Percentiles rank a stretch among this genome's conserved stretches.
Conservation (phyloP, 2,113 vertebrate genomes). For the Arenaria interpres region DNA sequence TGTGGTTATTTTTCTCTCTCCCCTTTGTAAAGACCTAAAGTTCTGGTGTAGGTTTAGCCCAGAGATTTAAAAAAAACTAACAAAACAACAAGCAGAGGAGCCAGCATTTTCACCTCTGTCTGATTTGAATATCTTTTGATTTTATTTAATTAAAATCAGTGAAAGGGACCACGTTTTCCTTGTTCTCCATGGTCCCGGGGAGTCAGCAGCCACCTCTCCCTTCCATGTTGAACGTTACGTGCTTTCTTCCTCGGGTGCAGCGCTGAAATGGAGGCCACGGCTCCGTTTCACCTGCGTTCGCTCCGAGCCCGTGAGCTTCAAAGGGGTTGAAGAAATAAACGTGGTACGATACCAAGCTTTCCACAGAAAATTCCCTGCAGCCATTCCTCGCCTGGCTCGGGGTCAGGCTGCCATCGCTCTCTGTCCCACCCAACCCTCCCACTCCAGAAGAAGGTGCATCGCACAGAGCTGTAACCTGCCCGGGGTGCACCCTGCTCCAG, state of each 20-base stretch:
- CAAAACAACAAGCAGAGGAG: background rate
- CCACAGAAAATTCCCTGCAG: constrained; percentile 3
- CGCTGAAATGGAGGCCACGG: background rate
- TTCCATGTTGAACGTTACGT: rapidly evolving
- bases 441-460: background rate
- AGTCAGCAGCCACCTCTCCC: constrained; percentile 25
- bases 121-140: background rate
- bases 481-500: background rate
- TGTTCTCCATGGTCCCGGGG: background rate
- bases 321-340: background rate
- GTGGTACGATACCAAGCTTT: background rate
- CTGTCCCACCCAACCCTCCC: constrained; percentile 9
- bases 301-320: background rate
- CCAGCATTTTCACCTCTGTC: background rate
- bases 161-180: background rate
- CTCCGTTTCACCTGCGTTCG: constrained; percentile 21
- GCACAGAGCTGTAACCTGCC: constrained; percentile 30
- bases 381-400: constrained; percentile 40
- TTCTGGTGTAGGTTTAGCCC: constrained; percentile 23
- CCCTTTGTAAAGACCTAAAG: constrained; percentile 15
- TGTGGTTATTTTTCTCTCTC: background rate
- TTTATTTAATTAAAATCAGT: background rate
- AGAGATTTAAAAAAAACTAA: background rate
- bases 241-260: background rate
- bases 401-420: constrained; percentile 42